Percentiles rank a stretch among this genome's conserved stretches.
Conservation (phyloP, 2,113 vertebrate species). For the Cynopterus brachyotis region DNA sequence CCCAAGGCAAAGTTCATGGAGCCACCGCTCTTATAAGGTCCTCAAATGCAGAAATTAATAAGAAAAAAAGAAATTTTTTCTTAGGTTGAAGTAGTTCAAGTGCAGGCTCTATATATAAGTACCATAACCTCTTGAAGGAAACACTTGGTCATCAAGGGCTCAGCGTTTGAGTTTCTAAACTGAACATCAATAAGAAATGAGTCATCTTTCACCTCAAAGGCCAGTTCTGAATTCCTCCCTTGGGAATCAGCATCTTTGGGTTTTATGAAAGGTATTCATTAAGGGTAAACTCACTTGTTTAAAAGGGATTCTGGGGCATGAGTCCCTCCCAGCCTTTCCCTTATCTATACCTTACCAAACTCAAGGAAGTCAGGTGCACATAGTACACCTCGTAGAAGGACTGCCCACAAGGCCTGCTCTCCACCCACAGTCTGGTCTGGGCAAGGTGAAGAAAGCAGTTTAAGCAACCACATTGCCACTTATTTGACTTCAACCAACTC, state of each 20-base stretch:
- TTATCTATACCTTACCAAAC: not conserved
- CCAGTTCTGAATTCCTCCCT: not conserved
- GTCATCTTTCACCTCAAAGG: constrained; percentile 3
- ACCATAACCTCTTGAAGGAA: not conserved
- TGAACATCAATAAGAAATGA: not conserved
- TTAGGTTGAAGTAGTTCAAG: not conserved
- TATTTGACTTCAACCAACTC: not conserved
- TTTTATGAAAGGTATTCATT: not conserved
- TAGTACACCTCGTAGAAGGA: not conserved
- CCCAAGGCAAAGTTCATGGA: not conserved
- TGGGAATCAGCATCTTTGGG: not conserved
- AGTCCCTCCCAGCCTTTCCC: not conserved
- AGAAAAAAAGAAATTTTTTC: not conserved
- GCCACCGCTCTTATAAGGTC: not conserved
- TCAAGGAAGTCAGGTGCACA: not conserved
- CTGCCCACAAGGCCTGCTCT: not conserved
- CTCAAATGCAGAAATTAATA: constrained; percentile 10
- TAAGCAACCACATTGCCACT: not conserved
- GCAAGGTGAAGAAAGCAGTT: not conserved
- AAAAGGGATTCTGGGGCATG: not conserved
- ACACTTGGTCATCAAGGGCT: not conserved
- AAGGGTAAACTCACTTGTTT: not conserved
- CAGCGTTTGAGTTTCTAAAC: not conserved
- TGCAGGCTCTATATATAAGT: not conserved
- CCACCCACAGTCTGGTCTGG: not conserved